Conservation (phyloP, 2,797 vertebrate species). For the Hoplostethus mediterraneus region DNA sequence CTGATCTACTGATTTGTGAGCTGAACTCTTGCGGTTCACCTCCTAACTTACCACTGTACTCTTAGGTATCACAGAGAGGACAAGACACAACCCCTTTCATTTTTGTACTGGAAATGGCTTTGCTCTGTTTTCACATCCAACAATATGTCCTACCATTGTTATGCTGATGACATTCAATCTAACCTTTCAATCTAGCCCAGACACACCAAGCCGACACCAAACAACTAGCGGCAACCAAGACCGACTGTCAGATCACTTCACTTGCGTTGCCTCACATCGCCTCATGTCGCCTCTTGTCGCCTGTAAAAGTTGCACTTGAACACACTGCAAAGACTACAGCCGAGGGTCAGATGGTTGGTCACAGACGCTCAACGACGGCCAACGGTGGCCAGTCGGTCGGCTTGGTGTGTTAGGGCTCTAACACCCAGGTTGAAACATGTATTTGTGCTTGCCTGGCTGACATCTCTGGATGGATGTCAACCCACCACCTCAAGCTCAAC, state of each 20-base stretch:
- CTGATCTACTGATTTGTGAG: slow-evolving; percentile 10
- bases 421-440: slow-evolving; percentile 50
- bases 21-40: slow-evolving; percentile 6
- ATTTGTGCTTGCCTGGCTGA: slow-evolving; percentile 62
- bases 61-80: too few relatives aligned
- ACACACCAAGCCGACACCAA: too few relatives aligned
- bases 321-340: too few relatives aligned
- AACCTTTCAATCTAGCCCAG: slow-evolving; percentile 52
- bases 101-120: slow-evolving; percentile 48
- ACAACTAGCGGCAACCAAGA: too few relatives aligned
- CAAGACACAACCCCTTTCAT: slow-evolving; percentile 18
- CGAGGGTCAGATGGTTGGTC: too few relatives aligned
- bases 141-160: slow-evolving; percentile 59
- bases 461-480: slow-evolving; percentile 57
- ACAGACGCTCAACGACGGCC: too few relatives aligned
- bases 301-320: too few relatives aligned
- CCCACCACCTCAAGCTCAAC: slow-evolving; percentile 49
- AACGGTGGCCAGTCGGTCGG: too few relatives aligned
- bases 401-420: not conserved
- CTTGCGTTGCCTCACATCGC: too few relatives aligned
- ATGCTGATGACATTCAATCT: slow-evolving; percentile 62
- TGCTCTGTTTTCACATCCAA: slow-evolving; percentile 49
- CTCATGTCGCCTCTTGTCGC: too few relatives aligned
- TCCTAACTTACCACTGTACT: too few relatives aligned
- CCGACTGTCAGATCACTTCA: too few relatives aligned